Evolutionary conservation across 2,797 vertebrate species (phyloP).

Genomic region (Chelon labrosus): DNA sequence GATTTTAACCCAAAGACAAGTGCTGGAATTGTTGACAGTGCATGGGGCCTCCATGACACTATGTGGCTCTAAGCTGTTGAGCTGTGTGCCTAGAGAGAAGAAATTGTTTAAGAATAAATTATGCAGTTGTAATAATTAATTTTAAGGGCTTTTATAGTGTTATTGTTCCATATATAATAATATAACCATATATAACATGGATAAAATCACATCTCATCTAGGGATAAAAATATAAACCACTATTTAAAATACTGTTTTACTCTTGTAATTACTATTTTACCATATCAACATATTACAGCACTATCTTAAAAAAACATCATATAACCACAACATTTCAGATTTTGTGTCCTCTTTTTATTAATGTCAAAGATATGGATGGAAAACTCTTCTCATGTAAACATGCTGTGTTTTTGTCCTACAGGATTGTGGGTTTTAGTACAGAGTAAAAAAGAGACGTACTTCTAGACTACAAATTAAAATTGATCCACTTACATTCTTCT

Average conservation of each 20-base stretch:
- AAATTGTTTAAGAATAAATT: background rate
- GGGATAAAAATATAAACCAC: too few species aligned
- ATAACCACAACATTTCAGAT: background rate
- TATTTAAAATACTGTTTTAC: too few species aligned
- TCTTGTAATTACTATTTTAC: background rate
- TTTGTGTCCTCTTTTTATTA: background rate
- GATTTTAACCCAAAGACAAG: conserved; percentile 83
- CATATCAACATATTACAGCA: background rate
- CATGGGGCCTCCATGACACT: conserved; percentile 77
- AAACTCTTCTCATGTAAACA: background rate
- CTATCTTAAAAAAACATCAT: background rate
- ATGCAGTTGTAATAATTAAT: background rate
- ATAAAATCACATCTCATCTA: background rate
- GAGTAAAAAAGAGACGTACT: background rate
- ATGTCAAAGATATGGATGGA: background rate
- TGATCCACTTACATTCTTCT: conserved; percentile 83
- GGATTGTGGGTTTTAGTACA: background rate
- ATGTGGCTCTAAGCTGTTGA: conserved; percentile 29
- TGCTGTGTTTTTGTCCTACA: background rate
- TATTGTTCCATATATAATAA: background rate
- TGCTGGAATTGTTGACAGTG: conserved; percentile 73
- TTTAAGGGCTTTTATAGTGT: background rate
- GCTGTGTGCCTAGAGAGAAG: conserved; percentile 63
- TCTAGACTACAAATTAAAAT: background rate
- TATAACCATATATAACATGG: background rate